Conservation (phyloP, 2,113 vertebrate genomes). For the Murina feae region DNA sequence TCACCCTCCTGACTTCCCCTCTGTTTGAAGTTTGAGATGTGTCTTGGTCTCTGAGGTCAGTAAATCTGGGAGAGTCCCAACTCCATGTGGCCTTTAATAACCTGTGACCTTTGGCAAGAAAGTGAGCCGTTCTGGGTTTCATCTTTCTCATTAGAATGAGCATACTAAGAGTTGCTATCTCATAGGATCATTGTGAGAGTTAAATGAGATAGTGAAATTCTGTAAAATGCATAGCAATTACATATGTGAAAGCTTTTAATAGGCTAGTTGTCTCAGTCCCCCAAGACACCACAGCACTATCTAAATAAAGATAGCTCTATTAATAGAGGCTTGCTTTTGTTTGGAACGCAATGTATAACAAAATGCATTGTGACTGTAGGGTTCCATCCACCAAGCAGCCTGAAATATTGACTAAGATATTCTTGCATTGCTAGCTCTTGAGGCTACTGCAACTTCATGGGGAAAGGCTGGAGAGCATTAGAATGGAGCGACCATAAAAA, state of each 20-base stretch:
- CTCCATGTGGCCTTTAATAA: background rate
- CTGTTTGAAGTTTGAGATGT: background rate
- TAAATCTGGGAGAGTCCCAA: background rate
- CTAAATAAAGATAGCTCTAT: background rate
- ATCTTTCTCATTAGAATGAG: background rate
- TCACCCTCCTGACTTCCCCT: background rate
- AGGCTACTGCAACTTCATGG: background rate
- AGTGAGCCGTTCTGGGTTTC: background rate
- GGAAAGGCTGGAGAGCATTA: background rate
- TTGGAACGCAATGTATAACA: background rate
- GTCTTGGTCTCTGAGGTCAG: background rate
- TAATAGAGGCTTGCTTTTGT: background rate
- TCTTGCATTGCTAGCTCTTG: background rate
- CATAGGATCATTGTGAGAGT: background rate
- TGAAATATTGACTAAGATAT: background rate
- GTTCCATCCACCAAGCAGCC: background rate
- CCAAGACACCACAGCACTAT: background rate
- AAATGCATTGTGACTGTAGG: background rate
- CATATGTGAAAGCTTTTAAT: background rate
- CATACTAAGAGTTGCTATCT: background rate
- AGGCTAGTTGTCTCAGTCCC: background rate
- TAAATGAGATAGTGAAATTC: background rate
- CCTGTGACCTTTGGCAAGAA: background rate
- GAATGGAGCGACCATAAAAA: background rate
- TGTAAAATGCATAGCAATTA: background rate